Base-by-base conservation (phyloP, 2,888 invertebrate genomes). In the Ophraella communa region DNA sequence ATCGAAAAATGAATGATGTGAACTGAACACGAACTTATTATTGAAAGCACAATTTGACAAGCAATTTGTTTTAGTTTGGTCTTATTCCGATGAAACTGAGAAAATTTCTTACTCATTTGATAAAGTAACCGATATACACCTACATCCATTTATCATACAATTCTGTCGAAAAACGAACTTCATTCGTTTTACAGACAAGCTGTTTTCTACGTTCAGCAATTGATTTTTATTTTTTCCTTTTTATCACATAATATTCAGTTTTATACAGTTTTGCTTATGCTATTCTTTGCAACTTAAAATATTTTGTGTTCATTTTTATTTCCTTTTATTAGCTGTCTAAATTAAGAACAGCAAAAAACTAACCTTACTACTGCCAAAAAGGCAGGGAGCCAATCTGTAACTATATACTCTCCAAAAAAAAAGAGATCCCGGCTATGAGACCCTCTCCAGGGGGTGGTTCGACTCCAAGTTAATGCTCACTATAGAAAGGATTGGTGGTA, bases 21-120 rank as follows among this genome's bases (percentile, higher is more conserved):
- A 76, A 75, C 78, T 77, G 78, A 68, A 79, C 82, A 82, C 81
- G 82, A 81, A 81, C 80, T 79, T 81, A 82, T 82, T 82, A 82
- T 80, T 80, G 79, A 78, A 80, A 79, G 80, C 77, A 77, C 78
- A 73, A 78, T 78, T 79, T 79, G 79, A 80, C 80, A 80, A 80
- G 80, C 79, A 77, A 81, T 81, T 79, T 80, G 78, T 81, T 79
- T 78, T 74, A 77, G 73, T 78, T 79, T 74, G 72, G 72, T 74
- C 71, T 73, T 68, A 70, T 73, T 73, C 70, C 71, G 55, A 23
- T 57, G 44, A 63, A 52, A 56, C 59, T 49, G 47, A 56, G 58
- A 62, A 62, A 62, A 60, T 64, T 53, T 35, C 39, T 23, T 56
- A 20, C 35, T 56, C 23, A 55, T 62, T 60, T 60, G 60, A 60